Evolutionary conservation across 2,888 invertebrate genomes (phyloP).

Genomic region (Eudemis profundana): DNA sequence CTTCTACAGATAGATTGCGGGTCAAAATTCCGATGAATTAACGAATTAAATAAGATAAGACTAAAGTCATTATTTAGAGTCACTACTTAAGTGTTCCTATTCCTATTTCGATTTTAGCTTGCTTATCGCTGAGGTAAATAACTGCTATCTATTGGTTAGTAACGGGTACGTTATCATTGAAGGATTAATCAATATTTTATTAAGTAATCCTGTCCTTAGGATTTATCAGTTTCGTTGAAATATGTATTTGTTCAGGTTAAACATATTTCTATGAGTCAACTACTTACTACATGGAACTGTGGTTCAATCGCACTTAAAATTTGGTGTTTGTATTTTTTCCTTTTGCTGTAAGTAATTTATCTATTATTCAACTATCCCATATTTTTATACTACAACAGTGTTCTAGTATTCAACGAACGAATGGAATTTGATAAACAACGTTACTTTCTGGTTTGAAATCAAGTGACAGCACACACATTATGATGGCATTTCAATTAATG

Average conservation of each 20-base stretch:
- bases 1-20: neutral
- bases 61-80: constrained; percentile 27
- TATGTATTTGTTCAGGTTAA: neutral
- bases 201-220: constrained; percentile 8
- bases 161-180: constrained; percentile 26
- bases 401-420: too few relatives aligned
- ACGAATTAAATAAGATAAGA: constrained; percentile 12
- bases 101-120: constrained; percentile 17
- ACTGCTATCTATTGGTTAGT: constrained; percentile 25
- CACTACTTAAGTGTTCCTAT: constrained; percentile 25
- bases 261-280: neutral
- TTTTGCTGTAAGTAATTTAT: too few relatives aligned
- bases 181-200: constrained; percentile 32
- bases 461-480: too few relatives aligned
- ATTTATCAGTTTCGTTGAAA: constrained; percentile 12
- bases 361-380: too few relatives aligned
- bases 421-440: too few relatives aligned
- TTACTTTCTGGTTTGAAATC: too few relatives aligned
- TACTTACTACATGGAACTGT: too few relatives aligned
- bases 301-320: too few relatives aligned
- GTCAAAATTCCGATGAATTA: constrained; percentile 2
- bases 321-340: too few relatives aligned
- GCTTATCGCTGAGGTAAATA: constrained; percentile 22
- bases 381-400: too few relatives aligned
- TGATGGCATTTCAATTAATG: too few relatives aligned